Conservation (phyloP, 2,888 invertebrate genomes). For the Megaustenia siamemsis region DNA sequence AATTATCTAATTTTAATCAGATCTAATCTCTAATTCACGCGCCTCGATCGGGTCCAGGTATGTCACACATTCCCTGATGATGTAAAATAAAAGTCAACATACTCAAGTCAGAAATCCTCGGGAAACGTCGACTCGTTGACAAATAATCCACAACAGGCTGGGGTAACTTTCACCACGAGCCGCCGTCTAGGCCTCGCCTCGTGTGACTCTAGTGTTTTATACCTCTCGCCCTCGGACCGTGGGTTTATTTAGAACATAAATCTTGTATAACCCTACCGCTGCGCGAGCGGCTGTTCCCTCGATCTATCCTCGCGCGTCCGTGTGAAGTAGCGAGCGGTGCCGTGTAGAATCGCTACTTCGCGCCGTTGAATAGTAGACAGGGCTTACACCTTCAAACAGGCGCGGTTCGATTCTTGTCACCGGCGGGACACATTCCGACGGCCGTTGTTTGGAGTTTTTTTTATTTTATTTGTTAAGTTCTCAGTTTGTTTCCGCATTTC, state of each 20-base stretch:
- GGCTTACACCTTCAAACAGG: not conserved
- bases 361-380: not conserved
- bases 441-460: not conserved
- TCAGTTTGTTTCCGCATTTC: not conserved
- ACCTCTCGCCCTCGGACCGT: not conserved
- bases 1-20: too few relatives aligned
- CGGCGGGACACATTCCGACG: not conserved
- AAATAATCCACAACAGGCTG: not conserved
- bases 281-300: not conserved
- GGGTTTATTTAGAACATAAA: constrained; percentile 16
- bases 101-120: not conserved
- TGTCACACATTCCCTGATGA: too few relatives aligned
- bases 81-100: too few relatives aligned
- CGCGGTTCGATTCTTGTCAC: constrained; percentile 1
- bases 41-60: too few relatives aligned
- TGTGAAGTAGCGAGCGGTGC: constrained; percentile 3
- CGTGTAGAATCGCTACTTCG: not conserved
- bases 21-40: too few relatives aligned
- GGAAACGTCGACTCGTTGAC: not conserved
- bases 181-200: not conserved
- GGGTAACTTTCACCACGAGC: not conserved
- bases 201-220: not conserved
- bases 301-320: not conserved
- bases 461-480: too few relatives aligned
- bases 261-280: not conserved